Evolutionary conservation across 2,797 vertebrate species (phyloP).

Genomic region (Eulemur coronatus): DNA sequence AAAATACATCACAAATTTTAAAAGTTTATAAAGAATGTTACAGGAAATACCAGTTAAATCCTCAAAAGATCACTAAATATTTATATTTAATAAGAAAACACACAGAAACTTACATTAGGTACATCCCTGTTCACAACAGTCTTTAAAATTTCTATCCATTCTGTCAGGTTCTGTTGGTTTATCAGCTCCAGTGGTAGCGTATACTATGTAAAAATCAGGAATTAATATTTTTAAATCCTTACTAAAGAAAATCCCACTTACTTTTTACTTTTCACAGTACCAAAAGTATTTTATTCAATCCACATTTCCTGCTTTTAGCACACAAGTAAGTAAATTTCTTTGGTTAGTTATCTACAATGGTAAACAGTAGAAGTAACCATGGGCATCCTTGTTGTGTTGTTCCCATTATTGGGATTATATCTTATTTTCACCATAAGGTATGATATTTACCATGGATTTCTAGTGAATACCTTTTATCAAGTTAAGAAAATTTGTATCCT

Average conservation of each 20-base stretch:
- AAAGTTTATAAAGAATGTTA: neutral
- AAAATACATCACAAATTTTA: neutral
- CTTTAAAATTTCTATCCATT: constrained; percentile 99
- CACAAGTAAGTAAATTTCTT: neutral
- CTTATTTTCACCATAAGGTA: neutral
- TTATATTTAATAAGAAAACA: constrained; percentile 39
- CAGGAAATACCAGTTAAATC: neutral
- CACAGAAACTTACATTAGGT: constrained; percentile 90
- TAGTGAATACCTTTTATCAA: neutral
- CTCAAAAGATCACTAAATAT: neutral
- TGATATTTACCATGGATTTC: neutral
- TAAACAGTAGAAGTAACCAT: neutral
- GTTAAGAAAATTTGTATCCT: neutral
- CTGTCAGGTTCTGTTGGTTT: constrained; percentile 97
- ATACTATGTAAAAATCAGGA: constrained; percentile 87
- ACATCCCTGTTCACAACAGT: constrained; percentile 97
- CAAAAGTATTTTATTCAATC: neutral
- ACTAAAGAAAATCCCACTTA: neutral
- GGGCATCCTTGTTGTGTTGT: neutral
- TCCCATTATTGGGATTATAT: neutral
- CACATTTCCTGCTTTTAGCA: neutral
- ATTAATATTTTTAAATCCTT: constrained; percentile 33
- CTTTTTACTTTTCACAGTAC: constrained; percentile 4
- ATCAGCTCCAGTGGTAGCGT: constrained; percentile 98
- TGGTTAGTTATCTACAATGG: neutral